Base-by-base conservation (phyloP, 2,113 vertebrate species). In the Gavialis gangeticus region DNA sequence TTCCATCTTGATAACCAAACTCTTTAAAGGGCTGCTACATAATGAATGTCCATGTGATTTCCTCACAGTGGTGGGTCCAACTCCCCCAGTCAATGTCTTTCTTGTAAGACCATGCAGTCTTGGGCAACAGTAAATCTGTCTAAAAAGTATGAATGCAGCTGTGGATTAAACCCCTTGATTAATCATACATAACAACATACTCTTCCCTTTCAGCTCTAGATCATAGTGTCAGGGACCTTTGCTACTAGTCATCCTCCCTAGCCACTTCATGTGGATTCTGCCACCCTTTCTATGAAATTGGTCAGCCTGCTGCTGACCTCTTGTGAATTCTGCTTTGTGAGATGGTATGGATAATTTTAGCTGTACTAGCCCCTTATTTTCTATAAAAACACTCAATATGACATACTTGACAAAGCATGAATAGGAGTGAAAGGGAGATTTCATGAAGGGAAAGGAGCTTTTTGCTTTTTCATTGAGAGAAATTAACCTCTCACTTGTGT, bases 91-190 rank as follows among this genome's bases (percentile, higher is more conserved):
- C 82, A 71, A 28, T 60, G 17, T n/a, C 59, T 83, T 46, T 80
- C 69, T 59, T 88, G 2, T 12, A 88, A 83, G 1, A 2, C 10
- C 37, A 88, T 69, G 55, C 89, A 27, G 17, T 63, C 78, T 66
- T 87, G 75, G 59, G 66, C 19, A 73, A 76, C 54, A 76, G 82
- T 76, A 81, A 75, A 92, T n/a, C 25, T 10, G 71, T 71, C 89
- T 82, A 85, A 76, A 90, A 89, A 94, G 27, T 1, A 81, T 17
- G 24, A 13, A 5, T 75, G 56, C 25, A 92, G 60, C 24, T 76
- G 62, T 84, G 85, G 77, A 80, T n/a, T 89, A 87, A 94, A 84
- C 10, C 79, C 30, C 37, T 86, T 94, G 79, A 56, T 87, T 84
- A 90, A 93, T 79, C 7, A 76, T 30, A 83, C 21, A 75, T 28